Conservation (phyloP, 2,797 vertebrate genomes). For the Pygocentrus nattereri region DNA sequence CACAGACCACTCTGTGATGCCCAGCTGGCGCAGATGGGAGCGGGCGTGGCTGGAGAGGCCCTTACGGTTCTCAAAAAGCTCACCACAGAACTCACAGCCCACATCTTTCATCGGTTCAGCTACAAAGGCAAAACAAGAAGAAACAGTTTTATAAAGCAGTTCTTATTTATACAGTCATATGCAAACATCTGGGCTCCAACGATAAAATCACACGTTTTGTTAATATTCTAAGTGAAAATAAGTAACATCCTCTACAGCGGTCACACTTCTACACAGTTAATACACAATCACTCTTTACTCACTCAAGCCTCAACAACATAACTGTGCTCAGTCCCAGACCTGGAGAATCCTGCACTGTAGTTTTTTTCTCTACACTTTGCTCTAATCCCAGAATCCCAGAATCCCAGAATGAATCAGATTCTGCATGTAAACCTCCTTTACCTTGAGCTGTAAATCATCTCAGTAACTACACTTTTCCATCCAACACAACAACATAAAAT, state of each 20-base stretch:
- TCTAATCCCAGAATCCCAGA: background rate
- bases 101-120: slow-evolving; percentile 83
- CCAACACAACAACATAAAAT: background rate
- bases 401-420: background rate
- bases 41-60: slow-evolving; percentile 86
- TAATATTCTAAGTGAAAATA: too few species aligned
- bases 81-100: slow-evolving; percentile 85
- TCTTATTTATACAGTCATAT: too few species aligned
- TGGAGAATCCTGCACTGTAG: too few species aligned
- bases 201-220: too few species aligned
- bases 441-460: background rate
- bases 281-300: too few species aligned
- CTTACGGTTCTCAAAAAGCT: slow-evolving; percentile 86
- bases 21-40: slow-evolving; percentile 85
- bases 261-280: too few species aligned
- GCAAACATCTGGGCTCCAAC: too few species aligned
- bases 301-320: too few species aligned
- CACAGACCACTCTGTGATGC: slow-evolving; percentile 85
- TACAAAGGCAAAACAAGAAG: slow-evolving; percentile 26
- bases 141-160: too few species aligned
- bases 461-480: background rate
- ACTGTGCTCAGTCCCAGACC: background rate
- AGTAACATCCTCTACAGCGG: too few species aligned
- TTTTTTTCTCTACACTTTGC: background rate
- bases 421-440: background rate